These are phyloP conservation scores for Tinea trinotella DNA, from an alignment of 2,888 invertebrate species.

Conservation along the genomic window DNA sequence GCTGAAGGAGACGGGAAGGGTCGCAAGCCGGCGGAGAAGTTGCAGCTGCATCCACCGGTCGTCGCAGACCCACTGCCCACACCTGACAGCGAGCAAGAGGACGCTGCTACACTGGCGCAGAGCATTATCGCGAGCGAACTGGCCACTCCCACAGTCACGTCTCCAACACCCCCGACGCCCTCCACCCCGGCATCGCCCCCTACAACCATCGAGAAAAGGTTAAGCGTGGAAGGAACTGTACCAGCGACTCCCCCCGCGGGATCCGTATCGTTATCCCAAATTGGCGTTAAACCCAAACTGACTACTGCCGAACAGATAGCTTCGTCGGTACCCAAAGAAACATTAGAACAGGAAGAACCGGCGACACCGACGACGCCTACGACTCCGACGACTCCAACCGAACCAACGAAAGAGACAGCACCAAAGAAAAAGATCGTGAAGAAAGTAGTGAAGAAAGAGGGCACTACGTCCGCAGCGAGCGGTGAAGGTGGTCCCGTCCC, in stretches of 20 bases:
- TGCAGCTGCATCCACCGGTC: constrained; percentile 53
- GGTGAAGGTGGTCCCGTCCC: constrained; percentile 60
- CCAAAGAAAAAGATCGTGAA: constrained; percentile 59
- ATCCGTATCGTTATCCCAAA: constrained; percentile 66
- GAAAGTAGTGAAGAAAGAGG: constrained; percentile 68
- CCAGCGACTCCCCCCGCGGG: constrained; percentile 65
- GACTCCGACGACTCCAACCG: constrained; percentile 24
- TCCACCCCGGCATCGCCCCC: constrained; percentile 30
- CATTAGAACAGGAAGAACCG: constrained; percentile 23
- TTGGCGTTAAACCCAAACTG: constrained; percentile 52
- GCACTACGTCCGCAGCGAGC: constrained; percentile 29
- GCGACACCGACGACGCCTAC: constrained; percentile 22
- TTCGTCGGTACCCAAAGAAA: constrained; percentile 40
- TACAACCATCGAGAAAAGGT: constrained; percentile 30
- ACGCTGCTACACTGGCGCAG: constrained; percentile 59
- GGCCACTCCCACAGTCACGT: constrained; percentile 42
- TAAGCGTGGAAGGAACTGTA: constrained; percentile 48
- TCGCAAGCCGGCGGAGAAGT: constrained; percentile 57
- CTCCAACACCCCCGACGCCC: constrained; percentile 38
- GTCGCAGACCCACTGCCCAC: constrained; percentile 55
- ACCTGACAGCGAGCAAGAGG: constrained; percentile 66
- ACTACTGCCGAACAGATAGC: constrained; percentile 55
- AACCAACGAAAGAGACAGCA: constrained; percentile 28
- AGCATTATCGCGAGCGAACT: constrained; percentile 65
- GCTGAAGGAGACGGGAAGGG: constrained; percentile 36